Evolutionary conservation across 1,140 invertebrate genomes (phyloP), one percentile per base, ranked within the genome.

Genomic region (Hylaeus volcanicus): DNA sequence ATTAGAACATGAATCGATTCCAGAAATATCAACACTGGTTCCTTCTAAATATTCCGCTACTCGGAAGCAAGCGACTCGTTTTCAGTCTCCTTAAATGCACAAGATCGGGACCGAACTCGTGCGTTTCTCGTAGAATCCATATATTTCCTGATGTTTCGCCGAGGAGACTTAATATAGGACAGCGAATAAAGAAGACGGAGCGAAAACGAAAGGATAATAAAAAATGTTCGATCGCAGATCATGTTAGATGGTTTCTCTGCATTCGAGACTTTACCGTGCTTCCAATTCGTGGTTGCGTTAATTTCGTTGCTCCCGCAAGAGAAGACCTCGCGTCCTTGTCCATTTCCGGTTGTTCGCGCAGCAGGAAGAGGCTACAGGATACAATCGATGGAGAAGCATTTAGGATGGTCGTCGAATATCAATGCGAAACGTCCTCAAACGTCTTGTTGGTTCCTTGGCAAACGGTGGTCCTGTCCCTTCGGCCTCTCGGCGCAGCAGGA

Each of bases 351-450:
- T 11, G 39, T 6, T 5, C 15, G 51, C 82, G 39, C 83, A 75
- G 68, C 69, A 45, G 69, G 69, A 69, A 26, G n/a, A 37, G n/a
- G 64, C 37, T 41, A 61, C 58, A 26, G 64, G 55, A 8, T 5
- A n/a, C 63, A 39, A 53, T n/a, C 8, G 48, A 61, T 12, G 45
- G 14, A 15, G 63, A 26, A 55, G 39, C 51, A 51, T 51, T 66
- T 53, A 73, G 56, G 39, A 81, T 60, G 65, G 37, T 63, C 70
- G 51, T 78, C 73, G 64, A 78, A 14, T 6, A 84, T 83, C 61
- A 83, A 83, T 56, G 88, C 63, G 89, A 89, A 82, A 82, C 83
- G 86, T 87, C 92, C 89, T 87, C 88, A 86, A 89, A 89, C 83
- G 73, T 74, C 86, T 70, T 66, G 68, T 87, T 87, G 80, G 85